Percentiles rank a stretch among this genome's conserved stretches.
Conservation (phyloP, 2,888 invertebrate genomes). For the Beris chalybata region DNA sequence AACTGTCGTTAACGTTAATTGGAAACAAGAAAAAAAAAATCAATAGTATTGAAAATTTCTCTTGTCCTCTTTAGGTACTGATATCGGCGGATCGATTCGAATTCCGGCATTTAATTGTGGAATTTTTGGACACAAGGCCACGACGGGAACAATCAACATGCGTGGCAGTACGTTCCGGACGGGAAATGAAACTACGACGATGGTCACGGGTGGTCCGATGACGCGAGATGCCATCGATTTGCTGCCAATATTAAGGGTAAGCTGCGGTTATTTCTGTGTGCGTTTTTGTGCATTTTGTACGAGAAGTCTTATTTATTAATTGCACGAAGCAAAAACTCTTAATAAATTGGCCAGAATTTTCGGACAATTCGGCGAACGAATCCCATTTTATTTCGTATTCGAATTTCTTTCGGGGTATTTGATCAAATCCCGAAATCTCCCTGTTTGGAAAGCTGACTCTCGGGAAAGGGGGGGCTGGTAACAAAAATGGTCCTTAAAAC, state of each 20-base stretch:
- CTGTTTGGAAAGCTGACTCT: no score
- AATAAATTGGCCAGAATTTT: not conserved
- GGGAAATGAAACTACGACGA: slow-evolving; percentile 69
- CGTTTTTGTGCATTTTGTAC: no score
- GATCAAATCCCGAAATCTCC: no score
- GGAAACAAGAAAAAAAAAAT: no score
- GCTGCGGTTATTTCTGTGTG: slow-evolving; percentile 47
- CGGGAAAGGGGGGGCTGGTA: no score
- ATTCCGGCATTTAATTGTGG: slow-evolving; percentile 88
- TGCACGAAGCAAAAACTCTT: not conserved
- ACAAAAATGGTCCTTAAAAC: no score
- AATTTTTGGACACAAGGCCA: slow-evolving; percentile 81
- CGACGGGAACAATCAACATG: slow-evolving; percentile 61
- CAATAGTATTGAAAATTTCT: not conserved
- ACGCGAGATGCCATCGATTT: slow-evolving; percentile 78
- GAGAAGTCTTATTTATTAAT: no score
- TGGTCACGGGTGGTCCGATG: slow-evolving; percentile 84
- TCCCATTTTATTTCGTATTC: no score
- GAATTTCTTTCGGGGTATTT: no score
- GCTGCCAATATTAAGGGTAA: slow-evolving; percentile 70
- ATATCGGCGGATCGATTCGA: slow-evolving; percentile 95
- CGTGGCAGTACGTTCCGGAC: slow-evolving; percentile 71
- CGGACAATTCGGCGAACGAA: no score
- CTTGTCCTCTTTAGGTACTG: slow-evolving; percentile 63
- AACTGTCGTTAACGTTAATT: not conserved